Conservation (phyloP, 2,888 invertebrate species). For the Petrolisthes manimaculis region DNA sequence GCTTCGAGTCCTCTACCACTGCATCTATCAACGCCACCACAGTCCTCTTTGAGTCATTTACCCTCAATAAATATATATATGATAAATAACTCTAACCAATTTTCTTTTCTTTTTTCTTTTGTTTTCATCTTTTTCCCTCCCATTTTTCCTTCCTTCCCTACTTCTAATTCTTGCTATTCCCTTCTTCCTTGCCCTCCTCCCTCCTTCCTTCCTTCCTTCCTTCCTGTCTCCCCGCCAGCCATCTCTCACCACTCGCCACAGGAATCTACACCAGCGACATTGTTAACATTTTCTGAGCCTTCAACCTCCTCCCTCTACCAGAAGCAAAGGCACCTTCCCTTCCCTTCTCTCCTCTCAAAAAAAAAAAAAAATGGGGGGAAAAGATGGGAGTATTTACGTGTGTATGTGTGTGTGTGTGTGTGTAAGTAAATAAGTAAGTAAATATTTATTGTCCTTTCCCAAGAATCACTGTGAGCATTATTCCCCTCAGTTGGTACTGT, state of each 20-base stretch:
- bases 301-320: neutral
- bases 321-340: neutral
- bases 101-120: neutral
- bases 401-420: neutral
- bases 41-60: too few relatives aligned
- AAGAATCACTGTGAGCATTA: too few relatives aligned
- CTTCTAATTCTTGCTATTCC: neutral
- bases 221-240: neutral
- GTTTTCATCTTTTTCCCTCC: neutral
- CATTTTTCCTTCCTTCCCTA: neutral
- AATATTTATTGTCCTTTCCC: neutral
- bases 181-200: neutral
- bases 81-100: neutral
- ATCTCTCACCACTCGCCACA: neutral
- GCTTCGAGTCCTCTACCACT: neutral
- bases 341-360: neutral
- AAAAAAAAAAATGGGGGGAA: neutral
- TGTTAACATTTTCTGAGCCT: neutral
- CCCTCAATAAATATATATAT: too few relatives aligned
- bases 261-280: neutral
- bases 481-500: too few relatives aligned
- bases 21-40: neutral
- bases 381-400: neutral
- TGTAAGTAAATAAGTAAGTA: too few relatives aligned
- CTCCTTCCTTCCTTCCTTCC: neutral